Evolutionary conservation across 2,113 vertebrate species (phyloP), one percentile per base, ranked within the genome.

Genomic region (Lepus timidus): DNA sequence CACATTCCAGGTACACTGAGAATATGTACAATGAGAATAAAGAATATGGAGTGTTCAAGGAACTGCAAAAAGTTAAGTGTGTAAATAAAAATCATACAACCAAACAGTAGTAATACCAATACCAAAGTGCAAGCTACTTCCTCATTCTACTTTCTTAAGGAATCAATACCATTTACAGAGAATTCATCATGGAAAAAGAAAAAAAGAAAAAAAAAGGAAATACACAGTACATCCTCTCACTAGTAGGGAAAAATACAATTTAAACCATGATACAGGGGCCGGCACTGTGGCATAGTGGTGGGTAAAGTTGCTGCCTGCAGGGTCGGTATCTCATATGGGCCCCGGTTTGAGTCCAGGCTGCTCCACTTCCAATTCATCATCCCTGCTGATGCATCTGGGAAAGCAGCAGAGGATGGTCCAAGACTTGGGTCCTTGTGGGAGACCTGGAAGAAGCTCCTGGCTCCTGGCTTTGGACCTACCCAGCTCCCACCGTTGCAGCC

Each of bases 141-240:
- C n/a, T 95, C 75, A 64, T 94, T 90, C 70, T 88, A 94, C 31
- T 82, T 90, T 91, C 83, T 86, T 79, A 82, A 96, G 78, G 67
- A 95, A 68, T 87, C 65, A 91, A 81, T 17, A 73, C n/a, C 11
- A 96, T 58, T 52, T 94, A 90, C 74, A 64, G 92, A 83, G 55
- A 25, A 87, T 92, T 79, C 9, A 83, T 68, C 83, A 89, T 29
- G 27, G 65, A 81, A 25, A 86, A 93, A n/a, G 51, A 70, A 91
- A 89, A 74, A 91, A 61, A 94, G 67, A 31, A 39, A 70, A 91
- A 89, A 91, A 61, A 94, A 73, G 61, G 92, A 94, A 94, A 91
- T 79, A 70, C 13, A 90, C 17, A 87, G 39, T 4, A 20, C 27
- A 64, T 61, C 39, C 27, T 75, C 79, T 88, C 51, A 88, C 61